Percentiles rank a stretch among this genome's conserved stretches.
Conservation (phyloP, 2,888 invertebrate species). For the Nomada fabriciana region DNA sequence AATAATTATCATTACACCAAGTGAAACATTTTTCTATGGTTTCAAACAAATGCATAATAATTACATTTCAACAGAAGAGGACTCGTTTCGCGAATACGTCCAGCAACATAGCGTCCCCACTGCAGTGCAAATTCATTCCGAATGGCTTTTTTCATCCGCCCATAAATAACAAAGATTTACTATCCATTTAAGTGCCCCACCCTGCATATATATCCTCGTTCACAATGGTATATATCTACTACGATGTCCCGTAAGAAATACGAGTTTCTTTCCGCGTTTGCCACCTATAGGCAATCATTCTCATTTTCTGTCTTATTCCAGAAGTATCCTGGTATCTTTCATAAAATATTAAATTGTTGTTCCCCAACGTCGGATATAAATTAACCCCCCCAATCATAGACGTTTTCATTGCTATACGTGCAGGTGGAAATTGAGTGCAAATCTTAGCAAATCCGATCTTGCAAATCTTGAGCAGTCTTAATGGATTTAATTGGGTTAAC, state of each 20-base stretch:
- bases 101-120: background rate
- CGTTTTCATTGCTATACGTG: background rate
- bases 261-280: conserved; percentile 28
- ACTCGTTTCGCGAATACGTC: background rate
- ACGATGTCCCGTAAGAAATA: conserved; percentile 50
- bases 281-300: conserved; percentile 42
- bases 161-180: conserved; percentile 54
- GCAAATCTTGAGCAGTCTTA: conserved; percentile 10
- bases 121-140: conserved; percentile 8
- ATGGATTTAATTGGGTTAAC: conserved; percentile 32
- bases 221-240: conserved; percentile 26
- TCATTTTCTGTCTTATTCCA: conserved; percentile 43
- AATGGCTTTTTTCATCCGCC: conserved; percentile 28
- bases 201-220: conserved; percentile 25
- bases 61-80: background rate
- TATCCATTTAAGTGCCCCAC: conserved; percentile 44
- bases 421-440: no score
- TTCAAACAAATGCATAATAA: background rate
- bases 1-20: background rate
- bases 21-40: background rate
- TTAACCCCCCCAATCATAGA: background rate
- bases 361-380: conserved; percentile 9
- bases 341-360: conserved; percentile 8
- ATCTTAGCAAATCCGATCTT: background rate
- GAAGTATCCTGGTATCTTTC: conserved; percentile 4